These are phyloP conservation scores for Pantelozetes paolii DNA, from an alignment of 2,888 invertebrate species.

Conservation along the genomic window DNA sequence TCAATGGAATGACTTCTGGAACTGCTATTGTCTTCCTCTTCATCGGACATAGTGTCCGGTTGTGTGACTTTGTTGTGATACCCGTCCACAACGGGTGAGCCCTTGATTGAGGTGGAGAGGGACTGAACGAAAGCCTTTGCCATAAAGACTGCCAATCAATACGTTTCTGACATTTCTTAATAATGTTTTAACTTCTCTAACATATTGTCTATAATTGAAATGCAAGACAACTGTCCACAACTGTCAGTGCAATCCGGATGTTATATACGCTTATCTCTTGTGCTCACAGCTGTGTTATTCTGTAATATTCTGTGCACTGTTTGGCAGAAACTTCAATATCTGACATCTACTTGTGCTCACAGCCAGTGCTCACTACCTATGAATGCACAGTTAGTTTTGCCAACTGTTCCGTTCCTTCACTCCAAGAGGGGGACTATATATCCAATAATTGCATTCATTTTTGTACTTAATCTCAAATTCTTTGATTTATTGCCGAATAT, in stretches of 20 bases:
- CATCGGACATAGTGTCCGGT: slow-evolving; percentile 39
- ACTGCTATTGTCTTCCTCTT: slow-evolving; percentile 32
- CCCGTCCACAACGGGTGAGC: slow-evolving; percentile 16
- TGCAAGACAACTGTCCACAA: no score
- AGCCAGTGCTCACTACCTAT: not conserved
- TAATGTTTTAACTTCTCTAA: not conserved
- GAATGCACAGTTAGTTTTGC: not conserved
- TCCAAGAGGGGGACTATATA: slow-evolving; percentile 4
- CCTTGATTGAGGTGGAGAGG: slow-evolving; percentile 13
- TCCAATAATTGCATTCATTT: not conserved
- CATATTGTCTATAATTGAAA: slow-evolving; percentile 3
- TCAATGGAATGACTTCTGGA: not conserved
- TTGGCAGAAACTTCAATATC: not conserved
- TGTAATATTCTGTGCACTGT: not conserved
- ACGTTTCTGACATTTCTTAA: not conserved
- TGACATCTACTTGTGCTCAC: not conserved
- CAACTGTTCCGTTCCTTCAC: not conserved
- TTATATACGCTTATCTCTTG: not conserved
- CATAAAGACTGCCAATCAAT: slow-evolving; percentile 2
- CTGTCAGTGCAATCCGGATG: not conserved
- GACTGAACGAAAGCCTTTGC: slow-evolving; percentile 39
- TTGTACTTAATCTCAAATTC: no score
- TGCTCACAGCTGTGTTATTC: not conserved
- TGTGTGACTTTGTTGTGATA: slow-evolving; percentile 35
- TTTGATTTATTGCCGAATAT: no score